Conservation (phyloP, 2,113 vertebrate species). For the Tapirus terrestris region DNA sequence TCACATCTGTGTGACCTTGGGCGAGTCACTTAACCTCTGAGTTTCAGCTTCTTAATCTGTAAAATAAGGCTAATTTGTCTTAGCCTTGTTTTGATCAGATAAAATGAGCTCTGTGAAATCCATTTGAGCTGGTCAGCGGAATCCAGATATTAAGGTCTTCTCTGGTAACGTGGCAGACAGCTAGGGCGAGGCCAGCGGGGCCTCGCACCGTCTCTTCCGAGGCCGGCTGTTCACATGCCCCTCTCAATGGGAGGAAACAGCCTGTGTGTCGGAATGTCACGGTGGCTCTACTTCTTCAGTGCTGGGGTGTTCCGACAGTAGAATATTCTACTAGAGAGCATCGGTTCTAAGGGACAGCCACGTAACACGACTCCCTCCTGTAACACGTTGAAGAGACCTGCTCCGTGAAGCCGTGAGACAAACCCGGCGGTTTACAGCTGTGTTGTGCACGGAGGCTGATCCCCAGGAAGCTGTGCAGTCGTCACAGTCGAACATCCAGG, state of each 20-base stretch:
- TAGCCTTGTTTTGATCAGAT: not conserved
- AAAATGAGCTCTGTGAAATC: no score
- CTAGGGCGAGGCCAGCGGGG: not conserved
- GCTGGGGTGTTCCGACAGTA: accelerated
- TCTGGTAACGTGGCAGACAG: accelerated
- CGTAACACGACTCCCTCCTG: not conserved
- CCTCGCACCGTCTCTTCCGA: not conserved
- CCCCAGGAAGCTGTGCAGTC: not conserved
- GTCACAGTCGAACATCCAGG: not conserved
- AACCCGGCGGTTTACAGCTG: no score
- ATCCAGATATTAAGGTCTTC: not conserved
- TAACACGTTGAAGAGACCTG: not conserved
- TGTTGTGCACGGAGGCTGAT: no score
- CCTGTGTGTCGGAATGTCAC: not conserved
- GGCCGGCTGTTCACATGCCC: not conserved
- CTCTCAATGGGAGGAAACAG: no score
- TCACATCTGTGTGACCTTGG: not conserved
- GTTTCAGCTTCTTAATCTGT: not conserved
- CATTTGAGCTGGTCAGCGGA: not conserved
- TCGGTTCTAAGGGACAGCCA: not conserved
- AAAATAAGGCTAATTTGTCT: not conserved
- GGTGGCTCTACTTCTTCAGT: not conserved
- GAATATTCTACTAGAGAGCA: accelerated
- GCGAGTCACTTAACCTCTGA: not conserved
- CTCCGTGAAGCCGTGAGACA: no score